phyloP scores from a whole-genome alignment of 2,113 vertebrate species.

The Melanocharis versteri region DNA sequence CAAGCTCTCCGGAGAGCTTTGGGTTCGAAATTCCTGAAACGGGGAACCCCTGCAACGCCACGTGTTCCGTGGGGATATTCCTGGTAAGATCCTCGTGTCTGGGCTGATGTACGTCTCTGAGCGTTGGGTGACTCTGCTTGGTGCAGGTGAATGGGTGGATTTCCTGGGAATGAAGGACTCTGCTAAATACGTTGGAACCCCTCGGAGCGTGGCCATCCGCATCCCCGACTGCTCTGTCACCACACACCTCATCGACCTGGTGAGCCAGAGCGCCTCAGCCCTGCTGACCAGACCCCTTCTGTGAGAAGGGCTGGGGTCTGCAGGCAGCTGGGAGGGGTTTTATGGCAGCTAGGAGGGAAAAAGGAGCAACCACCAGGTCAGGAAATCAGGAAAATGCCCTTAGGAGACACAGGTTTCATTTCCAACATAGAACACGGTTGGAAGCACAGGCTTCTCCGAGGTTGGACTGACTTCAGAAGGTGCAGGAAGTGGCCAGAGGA shows the following conservation, averaged over 20 bases:
- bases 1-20: background rate
- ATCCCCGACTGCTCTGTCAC: conserved; percentile 86
- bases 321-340: background rate
- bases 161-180: conserved; percentile 83
- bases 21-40: background rate
- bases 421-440: background rate
- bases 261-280: conserved; percentile 13
- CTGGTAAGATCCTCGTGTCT: accelerated
- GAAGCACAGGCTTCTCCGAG: background rate
- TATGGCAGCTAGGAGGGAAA: background rate
- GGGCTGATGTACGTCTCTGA: accelerated
- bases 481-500: background rate
- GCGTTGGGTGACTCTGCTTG: background rate
- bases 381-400: background rate
- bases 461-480: background rate
- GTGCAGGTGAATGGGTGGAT: conserved; percentile 84
- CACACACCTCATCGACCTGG: conserved; percentile 85
- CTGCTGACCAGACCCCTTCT: accelerated
- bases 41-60: accelerated
- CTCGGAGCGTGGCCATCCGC: conserved; percentile 85
- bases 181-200: conserved; percentile 83
- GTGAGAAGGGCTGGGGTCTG: background rate
- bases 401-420: background rate
- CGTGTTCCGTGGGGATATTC: accelerated
- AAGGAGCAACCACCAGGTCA: background rate